Evolutionary conservation across 2,113 vertebrate species (phyloP).

Genomic region (Passer domesticus): DNA sequence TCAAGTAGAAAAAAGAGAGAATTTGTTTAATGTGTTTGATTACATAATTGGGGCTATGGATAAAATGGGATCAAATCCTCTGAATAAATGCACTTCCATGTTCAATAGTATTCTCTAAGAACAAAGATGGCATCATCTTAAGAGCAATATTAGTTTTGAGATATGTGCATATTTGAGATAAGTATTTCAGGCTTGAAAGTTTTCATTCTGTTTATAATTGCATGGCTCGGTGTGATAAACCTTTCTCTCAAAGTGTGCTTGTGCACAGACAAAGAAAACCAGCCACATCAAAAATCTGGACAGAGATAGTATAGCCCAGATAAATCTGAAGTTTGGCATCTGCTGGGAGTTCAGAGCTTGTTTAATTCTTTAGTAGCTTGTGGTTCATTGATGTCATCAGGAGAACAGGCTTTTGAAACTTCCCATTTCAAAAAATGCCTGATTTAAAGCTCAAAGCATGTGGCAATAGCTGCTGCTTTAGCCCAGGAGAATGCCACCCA

Average conservation of each 20-base stretch:
- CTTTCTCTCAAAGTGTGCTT: neutral
- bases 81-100: neutral
- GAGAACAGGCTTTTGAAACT: neutral
- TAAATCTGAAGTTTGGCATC: neutral
- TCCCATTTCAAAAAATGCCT: neutral
- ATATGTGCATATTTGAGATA: neutral
- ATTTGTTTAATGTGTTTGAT: neutral
- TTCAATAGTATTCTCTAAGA: neutral
- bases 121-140: neutral
- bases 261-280: neutral
- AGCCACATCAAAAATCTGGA: neutral
- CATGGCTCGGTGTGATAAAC: fast-evolving
- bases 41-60: neutral
- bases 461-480: neutral
- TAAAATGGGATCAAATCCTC: neutral
- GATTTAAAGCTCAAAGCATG: neutral
- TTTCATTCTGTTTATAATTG: neutral
- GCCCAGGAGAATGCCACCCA: neutral
- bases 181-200: neutral
- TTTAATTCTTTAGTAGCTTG: neutral
- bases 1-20: neutral
- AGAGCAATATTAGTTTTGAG: neutral
- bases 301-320: neutral
- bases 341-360: neutral
- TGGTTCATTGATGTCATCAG: neutral